These are phyloP conservation scores for Quadroppia sp. DNA, from an alignment of 2,888 invertebrate species.

Conservation along the genomic window DNA sequence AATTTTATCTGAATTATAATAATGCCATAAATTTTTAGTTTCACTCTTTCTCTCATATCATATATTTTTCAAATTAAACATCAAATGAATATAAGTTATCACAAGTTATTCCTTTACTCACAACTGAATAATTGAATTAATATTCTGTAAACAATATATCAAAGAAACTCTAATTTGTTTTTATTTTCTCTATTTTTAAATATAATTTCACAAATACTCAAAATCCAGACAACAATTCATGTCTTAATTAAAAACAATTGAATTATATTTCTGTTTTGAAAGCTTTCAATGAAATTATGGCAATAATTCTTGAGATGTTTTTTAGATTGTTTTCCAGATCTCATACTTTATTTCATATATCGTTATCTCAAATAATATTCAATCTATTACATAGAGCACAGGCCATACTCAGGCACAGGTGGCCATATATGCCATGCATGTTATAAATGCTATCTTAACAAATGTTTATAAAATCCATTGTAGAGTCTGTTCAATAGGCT, in stretches of 20 bases:
- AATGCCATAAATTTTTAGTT: background rate
- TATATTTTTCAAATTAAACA: conserved; percentile 31
- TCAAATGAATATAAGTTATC: conserved; percentile 16
- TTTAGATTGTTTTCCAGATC: background rate
- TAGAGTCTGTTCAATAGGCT: background rate
- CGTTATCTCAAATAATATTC: conserved; percentile 10
- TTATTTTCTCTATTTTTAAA: background rate
- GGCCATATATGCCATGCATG: conserved; percentile 25
- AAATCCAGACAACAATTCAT: conserved; percentile 1
- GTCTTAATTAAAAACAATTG: conserved; percentile 20
- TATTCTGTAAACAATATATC: background rate
- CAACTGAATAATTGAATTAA: conserved; percentile 14
- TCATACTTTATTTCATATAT: background rate
- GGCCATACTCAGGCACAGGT: conserved; percentile 17
- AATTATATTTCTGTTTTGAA: conserved; percentile 1
- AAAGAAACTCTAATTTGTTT: background rate
- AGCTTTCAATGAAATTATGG: conserved; percentile 31
- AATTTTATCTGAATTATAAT: conserved; percentile 3
- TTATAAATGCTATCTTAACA: conserved; percentile 24
- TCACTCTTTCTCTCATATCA: background rate
- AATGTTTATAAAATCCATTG: conserved; percentile 22
- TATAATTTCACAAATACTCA: background rate
- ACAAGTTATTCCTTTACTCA: background rate
- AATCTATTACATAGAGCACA: background rate
- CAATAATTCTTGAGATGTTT: conserved; percentile 20